phyloP scores from a whole-genome alignment of 1,140 invertebrate genomes.

The Trichonephila clavipes region DNA sequence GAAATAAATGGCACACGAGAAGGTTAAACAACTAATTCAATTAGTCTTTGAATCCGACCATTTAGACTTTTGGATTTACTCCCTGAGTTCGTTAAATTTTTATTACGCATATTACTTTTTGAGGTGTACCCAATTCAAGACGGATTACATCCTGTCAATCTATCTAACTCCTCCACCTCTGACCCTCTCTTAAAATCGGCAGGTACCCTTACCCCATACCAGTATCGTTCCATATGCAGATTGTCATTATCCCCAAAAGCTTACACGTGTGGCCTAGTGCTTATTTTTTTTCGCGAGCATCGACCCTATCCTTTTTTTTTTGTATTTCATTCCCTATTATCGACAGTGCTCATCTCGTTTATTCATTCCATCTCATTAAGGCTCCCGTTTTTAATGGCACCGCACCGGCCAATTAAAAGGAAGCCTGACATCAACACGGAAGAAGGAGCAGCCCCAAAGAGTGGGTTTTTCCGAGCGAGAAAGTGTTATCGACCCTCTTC shows the following conservation, averaged over 20 bases:
- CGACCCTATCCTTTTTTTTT: neutral
- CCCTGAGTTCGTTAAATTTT: no score
- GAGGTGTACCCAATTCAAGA: no score
- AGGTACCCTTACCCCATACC: neutral
- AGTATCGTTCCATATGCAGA: neutral
- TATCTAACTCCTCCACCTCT: no score
- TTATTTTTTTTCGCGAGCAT: neutral
- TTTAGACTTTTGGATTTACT: no score
- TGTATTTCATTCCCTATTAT: neutral
- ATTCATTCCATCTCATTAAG: neutral
- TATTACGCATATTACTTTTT: no score
- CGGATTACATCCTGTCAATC: no score
- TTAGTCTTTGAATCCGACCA: no score
- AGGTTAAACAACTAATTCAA: no score
- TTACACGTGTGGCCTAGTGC: neutral
- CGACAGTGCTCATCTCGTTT: conserved; percentile 15
- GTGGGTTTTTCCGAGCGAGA: neutral
- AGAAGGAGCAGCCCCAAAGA: neutral
- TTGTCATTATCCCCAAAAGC: neutral
- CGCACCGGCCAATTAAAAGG: conserved; percentile 29
- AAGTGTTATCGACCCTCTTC: conserved; percentile 51
- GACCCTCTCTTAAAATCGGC: no score
- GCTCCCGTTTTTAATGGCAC: neutral
- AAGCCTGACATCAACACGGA: neutral
- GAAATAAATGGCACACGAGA: no score